Conservation (phyloP, 2,888 invertebrate genomes). For the Tenthredo distinguenda region DNA sequence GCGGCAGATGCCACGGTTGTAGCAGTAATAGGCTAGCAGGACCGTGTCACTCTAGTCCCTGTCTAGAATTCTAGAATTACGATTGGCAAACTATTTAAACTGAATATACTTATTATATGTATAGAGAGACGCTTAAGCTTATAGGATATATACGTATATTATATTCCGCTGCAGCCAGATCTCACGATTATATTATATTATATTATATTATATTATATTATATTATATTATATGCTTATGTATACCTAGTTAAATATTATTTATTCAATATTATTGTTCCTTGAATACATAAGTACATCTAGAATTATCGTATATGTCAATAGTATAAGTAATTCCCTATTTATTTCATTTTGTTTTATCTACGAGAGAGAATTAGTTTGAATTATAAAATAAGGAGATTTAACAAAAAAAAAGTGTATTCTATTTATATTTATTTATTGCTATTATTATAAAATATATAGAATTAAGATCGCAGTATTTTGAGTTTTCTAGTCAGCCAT, state of each 20-base stretch:
- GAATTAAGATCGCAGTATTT: background rate
- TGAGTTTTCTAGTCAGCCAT: background rate
- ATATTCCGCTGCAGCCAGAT: background rate
- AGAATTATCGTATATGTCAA: background rate
- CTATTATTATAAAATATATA: background rate
- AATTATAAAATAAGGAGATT: background rate
- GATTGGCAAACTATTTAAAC: background rate
- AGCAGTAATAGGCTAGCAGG: slow-evolving; percentile 60
- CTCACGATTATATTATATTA: background rate
- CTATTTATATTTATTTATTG: background rate
- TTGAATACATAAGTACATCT: background rate
- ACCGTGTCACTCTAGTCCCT: background rate
- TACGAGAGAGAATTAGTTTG: background rate
- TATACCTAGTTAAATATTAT: background rate
- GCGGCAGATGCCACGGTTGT: slow-evolving; percentile 77
- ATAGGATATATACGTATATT: background rate
- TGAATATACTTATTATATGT: background rate
- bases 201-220: too few relatives aligned
- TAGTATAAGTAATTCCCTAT: background rate
- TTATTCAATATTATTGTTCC: background rate
- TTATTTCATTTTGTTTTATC: background rate
- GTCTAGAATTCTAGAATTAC: background rate
- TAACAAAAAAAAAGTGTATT: background rate
- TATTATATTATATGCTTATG: background rate
- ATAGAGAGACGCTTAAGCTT: background rate